Evolutionary conservation across 2,113 vertebrate genomes (phyloP), one percentile per base, ranked within the genome.

Genomic region (Planiliza haematocheilus): DNA sequence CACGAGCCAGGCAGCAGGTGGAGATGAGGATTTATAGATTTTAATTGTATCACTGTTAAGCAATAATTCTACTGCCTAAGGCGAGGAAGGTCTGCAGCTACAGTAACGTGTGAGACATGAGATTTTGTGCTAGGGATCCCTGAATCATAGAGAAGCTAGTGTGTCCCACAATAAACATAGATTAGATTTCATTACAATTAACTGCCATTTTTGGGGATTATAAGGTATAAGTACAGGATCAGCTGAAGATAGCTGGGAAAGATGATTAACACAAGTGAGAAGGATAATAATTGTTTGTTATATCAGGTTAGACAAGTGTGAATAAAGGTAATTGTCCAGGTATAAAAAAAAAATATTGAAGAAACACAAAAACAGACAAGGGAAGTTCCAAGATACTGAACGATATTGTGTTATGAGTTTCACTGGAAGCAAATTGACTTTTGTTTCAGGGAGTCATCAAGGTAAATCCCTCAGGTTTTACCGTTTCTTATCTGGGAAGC

Each of bases 1-100:
- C 90, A 90, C 83, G 83, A 89, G 88, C 82, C 85, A 88, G 83
- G 88, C 87, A 21, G 90, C 92, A 92, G 90, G 90, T 93, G 91
- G 70, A 83, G 88, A 79, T 79, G 89, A 80, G 88, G 82, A 93
- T 91, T 92, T 93, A 89, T 91, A 93, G 93, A 91, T 92, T 90
- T 92, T 89, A 91, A 91, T 93, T 83, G 20, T 71, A 82, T 84
- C 70, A 70, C 71, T 89, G 86, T 92, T 94, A 83, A 89, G 87
- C 81, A 92, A 91, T 91, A 90, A 91, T 90, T 93, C 76, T 80
- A 76, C 39, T 56, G 86, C 90, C 79, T 46, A 9, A 71, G 83
- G 89, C 77, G 57, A 74, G 58, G 62, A 86, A 83, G 71, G 45
- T 74, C 53, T 61, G 58, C 48, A 60, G 70, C 70, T 68, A 63